Evolutionary conservation across 2,113 vertebrate species (phyloP), one percentile per base, ranked within the genome.

Genomic region (Neolamprologus brichardi): DNA sequence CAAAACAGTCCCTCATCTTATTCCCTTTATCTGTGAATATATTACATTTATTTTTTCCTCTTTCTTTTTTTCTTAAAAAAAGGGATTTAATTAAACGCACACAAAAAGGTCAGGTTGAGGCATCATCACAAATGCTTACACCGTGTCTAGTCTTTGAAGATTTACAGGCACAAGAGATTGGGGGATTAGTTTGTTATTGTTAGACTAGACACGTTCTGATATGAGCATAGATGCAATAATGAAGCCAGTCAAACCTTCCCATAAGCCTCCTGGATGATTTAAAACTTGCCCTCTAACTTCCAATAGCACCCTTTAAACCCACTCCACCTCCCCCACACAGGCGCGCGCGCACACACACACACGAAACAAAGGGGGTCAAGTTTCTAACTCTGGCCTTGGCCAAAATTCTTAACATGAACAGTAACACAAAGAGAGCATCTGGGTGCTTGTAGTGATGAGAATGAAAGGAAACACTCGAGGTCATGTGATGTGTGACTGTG

Each of bases 161-260:
- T 88, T 91, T 92, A 94, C 88, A 94, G 92, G 88, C 91, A 94
- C 90, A 91, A 87, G 87, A 83, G 67, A 90, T 83, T 81, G 85
- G 91, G 85, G 72, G 72, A 67, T 46, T 44, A 87, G 72, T 85
- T 84, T 87, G 64, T 91, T 85, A 52, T 79, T 91, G 87, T 90
- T 70, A 86, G 89, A 87, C 87, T 84, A 86, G 87, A 93, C 49
- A 60, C 17, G 7, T 87, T 67, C 89, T 88, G 87, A 94, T 91
- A 91, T 90, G 85, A 91, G 83, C 51, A 20, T 11, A 83, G 44
- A 80, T 80, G 84, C 72, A 87, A 87, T 83, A 83, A 58, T 62
- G 83, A 90, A 64, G 83, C 79, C 84, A 79, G 70, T 86, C 53
- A 49, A 64, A 60, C 70, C 46, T 46, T 88, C 72, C 79, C 41